Percentiles rank a stretch among this genome's conserved stretches.
Conservation (phyloP, 92 coral and sea anemone species). For the Paramuricea clavata region DNA sequence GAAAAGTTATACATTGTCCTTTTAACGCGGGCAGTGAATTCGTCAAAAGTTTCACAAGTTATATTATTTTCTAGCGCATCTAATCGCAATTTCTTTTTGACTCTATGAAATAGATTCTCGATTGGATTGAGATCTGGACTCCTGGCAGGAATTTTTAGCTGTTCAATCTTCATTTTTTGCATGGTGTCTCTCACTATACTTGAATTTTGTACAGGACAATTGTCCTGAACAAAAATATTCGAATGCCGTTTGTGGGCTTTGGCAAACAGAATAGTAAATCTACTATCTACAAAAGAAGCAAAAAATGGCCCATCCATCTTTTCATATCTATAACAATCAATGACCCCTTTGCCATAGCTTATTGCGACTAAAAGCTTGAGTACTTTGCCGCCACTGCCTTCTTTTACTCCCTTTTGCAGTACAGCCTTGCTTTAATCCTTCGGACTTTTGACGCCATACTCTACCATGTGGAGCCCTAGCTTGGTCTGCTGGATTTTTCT, state of each 20-base stretch:
- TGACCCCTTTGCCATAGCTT: constrained; percentile 49
- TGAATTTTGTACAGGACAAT: too few relatives aligned
- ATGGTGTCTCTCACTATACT: not conserved
- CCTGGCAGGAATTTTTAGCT: constrained; percentile 1
- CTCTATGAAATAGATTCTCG: constrained; percentile 9
- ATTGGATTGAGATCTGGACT: constrained; percentile 28
- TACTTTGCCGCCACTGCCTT: constrained; percentile 50
- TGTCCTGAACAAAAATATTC: too few relatives aligned
- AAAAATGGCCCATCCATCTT: constrained; percentile 37
- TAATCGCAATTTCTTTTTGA: not conserved
- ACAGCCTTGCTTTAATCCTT: constrained; percentile 38
- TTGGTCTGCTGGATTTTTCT: constrained; percentile 58
- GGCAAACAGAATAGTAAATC: too few relatives aligned
- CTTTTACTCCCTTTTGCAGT: constrained; percentile 34
- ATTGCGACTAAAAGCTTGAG: constrained; percentile 37
- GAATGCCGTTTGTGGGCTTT: not conserved
- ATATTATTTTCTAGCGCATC: not conserved
- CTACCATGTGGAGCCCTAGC: constrained; percentile 41
- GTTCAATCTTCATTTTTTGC: not conserved
- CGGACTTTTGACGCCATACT: constrained; percentile 44
- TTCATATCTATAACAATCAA: constrained; percentile 43
- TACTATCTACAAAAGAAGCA: constrained; percentile 18
- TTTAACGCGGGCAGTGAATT: not conserved
- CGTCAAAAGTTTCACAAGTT: not conserved
- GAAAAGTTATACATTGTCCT: not conserved